phyloP scores from a whole-genome alignment of 2,888 invertebrate genomes.

The Steinernema carpocapsae region DNA sequence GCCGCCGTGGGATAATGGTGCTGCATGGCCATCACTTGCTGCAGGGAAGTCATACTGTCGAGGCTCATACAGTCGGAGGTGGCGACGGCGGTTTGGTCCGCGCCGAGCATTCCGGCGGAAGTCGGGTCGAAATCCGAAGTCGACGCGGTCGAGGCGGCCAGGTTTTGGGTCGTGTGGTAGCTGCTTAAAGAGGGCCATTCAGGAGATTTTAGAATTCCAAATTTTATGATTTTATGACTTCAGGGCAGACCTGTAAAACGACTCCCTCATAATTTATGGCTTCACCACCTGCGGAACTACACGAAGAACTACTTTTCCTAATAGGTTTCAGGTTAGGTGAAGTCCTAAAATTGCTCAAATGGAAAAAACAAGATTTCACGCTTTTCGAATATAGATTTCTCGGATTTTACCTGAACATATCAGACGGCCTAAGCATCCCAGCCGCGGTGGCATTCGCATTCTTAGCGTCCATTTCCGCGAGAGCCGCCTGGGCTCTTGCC shows the following conservation, averaged over 20 bases:
- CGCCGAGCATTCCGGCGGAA: slow-evolving; percentile 41
- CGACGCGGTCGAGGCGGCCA: slow-evolving; percentile 37
- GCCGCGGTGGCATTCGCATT: slow-evolving; percentile 57
- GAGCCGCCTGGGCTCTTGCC: slow-evolving; percentile 50
- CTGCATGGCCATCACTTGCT: slow-evolving; percentile 67
- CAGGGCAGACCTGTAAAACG: no score
- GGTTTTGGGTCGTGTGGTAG: slow-evolving; percentile 33
- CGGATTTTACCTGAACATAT: slow-evolving; percentile 68
- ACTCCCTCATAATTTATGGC: no score
- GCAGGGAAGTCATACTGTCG: slow-evolving; percentile 41
- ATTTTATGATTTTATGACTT: no score
- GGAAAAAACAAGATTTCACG: no score
- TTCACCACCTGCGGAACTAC: no score
- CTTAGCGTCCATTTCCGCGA: slow-evolving; percentile 66
- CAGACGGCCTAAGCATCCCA: slow-evolving; percentile 56
- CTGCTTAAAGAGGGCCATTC: neutral
- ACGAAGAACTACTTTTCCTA: no score
- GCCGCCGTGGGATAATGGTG: slow-evolving; percentile 42
- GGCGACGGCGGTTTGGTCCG: slow-evolving; percentile 40
- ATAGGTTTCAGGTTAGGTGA: no score
- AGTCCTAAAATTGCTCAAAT: no score
- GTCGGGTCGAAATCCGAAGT: slow-evolving; percentile 41
- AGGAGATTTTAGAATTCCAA: no score
- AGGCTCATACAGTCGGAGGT: slow-evolving; percentile 22
- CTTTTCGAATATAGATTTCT: no score